Conservation (phyloP, 2,888 invertebrate genomes). For the Notodonta ziczac region DNA sequence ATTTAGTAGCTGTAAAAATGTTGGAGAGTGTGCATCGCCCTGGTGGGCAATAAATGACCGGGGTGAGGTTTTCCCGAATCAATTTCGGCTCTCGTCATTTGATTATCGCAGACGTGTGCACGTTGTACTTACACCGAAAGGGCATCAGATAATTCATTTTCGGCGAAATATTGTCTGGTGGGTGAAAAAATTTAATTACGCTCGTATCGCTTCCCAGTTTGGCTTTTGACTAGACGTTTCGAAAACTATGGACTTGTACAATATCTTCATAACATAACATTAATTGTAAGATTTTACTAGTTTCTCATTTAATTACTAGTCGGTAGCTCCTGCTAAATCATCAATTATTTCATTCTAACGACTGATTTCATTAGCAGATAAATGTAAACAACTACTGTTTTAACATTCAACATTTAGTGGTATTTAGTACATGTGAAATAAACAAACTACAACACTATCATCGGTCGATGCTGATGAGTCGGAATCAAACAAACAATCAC, state of each 20-base stretch:
- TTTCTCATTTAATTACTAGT: too few relatives aligned
- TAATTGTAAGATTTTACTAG: too few relatives aligned
- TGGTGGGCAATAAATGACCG: constrained; percentile 27
- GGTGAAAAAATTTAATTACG: constrained; percentile 56
- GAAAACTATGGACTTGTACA: constrained; percentile 20
- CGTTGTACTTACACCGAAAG: constrained; percentile 52
- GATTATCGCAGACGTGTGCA: constrained; percentile 57
- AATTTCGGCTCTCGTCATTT: constrained; percentile 61
- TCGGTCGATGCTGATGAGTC: constrained; percentile 31
- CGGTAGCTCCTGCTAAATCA: too few relatives aligned
- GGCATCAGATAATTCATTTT: constrained; percentile 71
- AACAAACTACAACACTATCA: constrained; percentile 17
- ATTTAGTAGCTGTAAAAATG: constrained; percentile 9
- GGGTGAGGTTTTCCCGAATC: constrained; percentile 52
- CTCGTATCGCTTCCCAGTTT: constrained; percentile 39
- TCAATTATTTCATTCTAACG: neutral
- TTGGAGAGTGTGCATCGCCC: constrained; percentile 23
- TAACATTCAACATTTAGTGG: neutral
- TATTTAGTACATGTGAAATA: neutral
- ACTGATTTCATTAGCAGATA: neutral
- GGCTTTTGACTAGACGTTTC: constrained; percentile 19
- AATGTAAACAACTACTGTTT: neutral
- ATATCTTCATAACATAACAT: neutral
- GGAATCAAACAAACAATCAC: constrained; percentile 57
- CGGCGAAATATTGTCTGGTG: constrained; percentile 61